A percentile compares a stretch with the other conserved stretches of the same genome.
Evolutionary conservation across 2,888 invertebrate species (phyloP).

Genomic region (Sarcophaga caerulescens): DNA sequence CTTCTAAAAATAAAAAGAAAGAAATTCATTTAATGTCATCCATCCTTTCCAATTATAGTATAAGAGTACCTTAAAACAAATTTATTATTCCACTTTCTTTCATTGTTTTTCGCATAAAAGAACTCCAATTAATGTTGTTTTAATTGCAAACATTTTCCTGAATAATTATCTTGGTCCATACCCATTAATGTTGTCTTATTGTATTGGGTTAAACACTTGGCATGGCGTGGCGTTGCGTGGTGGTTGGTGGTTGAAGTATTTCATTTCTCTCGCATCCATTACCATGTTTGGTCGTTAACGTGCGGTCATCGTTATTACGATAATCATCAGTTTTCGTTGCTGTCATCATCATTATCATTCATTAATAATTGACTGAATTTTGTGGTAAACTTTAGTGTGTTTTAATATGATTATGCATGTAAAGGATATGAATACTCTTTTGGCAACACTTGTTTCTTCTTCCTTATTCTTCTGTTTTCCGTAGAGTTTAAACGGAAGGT

Average conservation of each 20-base stretch:
- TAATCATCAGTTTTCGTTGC: conserved; percentile 16
- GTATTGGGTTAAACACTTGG: not conserved
- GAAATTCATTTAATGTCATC: too few species aligned
- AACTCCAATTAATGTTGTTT: not conserved
- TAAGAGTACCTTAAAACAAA: too few species aligned
- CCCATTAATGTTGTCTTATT: not conserved
- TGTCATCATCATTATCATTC: conserved; percentile 30
- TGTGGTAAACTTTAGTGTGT: conserved; percentile 26
- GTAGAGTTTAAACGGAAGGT: too few species aligned
- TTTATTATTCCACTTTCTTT: too few species aligned
- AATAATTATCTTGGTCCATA: conserved; percentile 39
- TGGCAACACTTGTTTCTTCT: too few species aligned
- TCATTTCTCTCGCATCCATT: not conserved
- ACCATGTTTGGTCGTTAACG: not conserved
- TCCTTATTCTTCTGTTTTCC: too few species aligned
- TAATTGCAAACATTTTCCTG: conserved; percentile 37
- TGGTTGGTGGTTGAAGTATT: not conserved
- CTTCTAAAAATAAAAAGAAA: too few species aligned
- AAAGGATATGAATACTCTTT: not conserved
- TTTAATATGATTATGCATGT: not conserved
- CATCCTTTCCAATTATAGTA: too few species aligned
- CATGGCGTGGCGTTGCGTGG: not conserved
- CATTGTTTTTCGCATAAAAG: too few species aligned
- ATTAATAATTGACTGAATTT: conserved; percentile 49
- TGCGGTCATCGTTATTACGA: conserved; percentile 12